These are phyloP conservation scores for Syngnathus typhle DNA, from an alignment of 2,113 vertebrate genomes.

Conservation along the genomic window DNA sequence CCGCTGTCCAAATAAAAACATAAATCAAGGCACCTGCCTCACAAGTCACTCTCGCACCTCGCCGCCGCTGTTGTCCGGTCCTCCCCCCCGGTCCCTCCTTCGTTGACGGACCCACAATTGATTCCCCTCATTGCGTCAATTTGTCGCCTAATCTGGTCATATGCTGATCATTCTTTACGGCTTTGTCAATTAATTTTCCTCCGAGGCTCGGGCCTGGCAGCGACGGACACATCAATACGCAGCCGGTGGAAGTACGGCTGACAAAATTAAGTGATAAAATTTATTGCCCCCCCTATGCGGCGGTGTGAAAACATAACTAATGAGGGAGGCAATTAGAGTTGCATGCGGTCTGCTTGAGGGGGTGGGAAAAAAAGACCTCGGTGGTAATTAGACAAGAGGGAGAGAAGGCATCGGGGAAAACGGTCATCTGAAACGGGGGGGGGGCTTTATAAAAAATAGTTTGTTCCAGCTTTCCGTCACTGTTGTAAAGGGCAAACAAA, in stretches of 20 bases:
- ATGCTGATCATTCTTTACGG: slow-evolving; percentile 75
- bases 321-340: slow-evolving; percentile 78
- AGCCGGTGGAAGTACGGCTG: slow-evolving; percentile 64
- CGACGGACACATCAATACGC: slow-evolving; percentile 67
- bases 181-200: slow-evolving; percentile 80
- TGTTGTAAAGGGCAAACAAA: slow-evolving; percentile 44
- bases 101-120: slow-evolving; percentile 73
- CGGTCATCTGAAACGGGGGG: slow-evolving; percentile 48
- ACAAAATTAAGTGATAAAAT: slow-evolving; percentile 82
- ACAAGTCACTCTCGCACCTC: slow-evolving; percentile 66
- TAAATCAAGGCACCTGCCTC: slow-evolving; percentile 70
- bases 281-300: slow-evolving; percentile 72
- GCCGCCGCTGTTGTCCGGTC: slow-evolving; percentile 54
- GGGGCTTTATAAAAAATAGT: slow-evolving; percentile 40
- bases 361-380: slow-evolving; percentile 62
- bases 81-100: slow-evolving; percentile 24
- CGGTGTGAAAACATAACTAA: slow-evolving; percentile 78
- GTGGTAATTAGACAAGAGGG: slow-evolving; percentile 65
- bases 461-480: slow-evolving; percentile 45
- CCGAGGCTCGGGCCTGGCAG: slow-evolving; percentile 64
- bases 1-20: slow-evolving; percentile 70
- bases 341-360: slow-evolving; percentile 72
- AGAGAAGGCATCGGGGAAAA: slow-evolving; percentile 60
- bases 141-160: slow-evolving; percentile 77
- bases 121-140: slow-evolving; percentile 78